phyloP scores from a whole-genome alignment of 2,797 vertebrate genomes.

The Pygocentrus nattereri region DNA sequence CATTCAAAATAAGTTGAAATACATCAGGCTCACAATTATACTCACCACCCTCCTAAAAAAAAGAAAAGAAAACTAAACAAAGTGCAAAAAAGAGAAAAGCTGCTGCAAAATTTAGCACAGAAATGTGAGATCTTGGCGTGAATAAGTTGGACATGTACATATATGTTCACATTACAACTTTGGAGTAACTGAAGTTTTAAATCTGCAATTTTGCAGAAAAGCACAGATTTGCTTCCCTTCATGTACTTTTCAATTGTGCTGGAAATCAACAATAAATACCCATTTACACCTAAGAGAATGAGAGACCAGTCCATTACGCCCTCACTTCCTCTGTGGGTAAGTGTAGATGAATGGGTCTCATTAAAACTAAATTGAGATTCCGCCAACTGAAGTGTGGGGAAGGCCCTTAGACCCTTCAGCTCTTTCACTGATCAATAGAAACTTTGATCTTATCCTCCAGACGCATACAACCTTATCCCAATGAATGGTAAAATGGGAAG shows the following conservation, averaged over 20 bases:
- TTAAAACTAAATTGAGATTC: slow-evolving; percentile 70
- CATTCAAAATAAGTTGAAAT: no score
- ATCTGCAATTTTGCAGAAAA: background rate
- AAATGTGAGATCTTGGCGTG: no score
- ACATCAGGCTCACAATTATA: no score
- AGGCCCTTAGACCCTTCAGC: slow-evolving; percentile 68
- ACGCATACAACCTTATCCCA: slow-evolving; percentile 73
- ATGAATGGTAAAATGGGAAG: slow-evolving; percentile 75
- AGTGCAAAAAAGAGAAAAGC: no score
- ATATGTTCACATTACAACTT: background rate
- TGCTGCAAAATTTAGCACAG: no score
- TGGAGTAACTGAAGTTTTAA: background rate
- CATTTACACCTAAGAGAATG: slow-evolving; percentile 35
- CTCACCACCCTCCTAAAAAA: no score
- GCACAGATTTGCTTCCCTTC: background rate
- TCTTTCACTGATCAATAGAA: slow-evolving; percentile 70
- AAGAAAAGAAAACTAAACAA: no score
- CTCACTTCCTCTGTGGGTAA: slow-evolving; percentile 46
- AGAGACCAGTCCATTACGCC: slow-evolving; percentile 36
- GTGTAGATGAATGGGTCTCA: slow-evolving; percentile 58
- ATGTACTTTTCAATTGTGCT: background rate
- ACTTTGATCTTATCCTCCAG: slow-evolving; percentile 78
- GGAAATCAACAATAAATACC: slow-evolving; percentile 36
- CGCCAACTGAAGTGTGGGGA: slow-evolving; percentile 62
- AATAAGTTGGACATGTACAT: no score